Conservation (phyloP, 2,888 invertebrate genomes). For the Vanessa cardui region DNA sequence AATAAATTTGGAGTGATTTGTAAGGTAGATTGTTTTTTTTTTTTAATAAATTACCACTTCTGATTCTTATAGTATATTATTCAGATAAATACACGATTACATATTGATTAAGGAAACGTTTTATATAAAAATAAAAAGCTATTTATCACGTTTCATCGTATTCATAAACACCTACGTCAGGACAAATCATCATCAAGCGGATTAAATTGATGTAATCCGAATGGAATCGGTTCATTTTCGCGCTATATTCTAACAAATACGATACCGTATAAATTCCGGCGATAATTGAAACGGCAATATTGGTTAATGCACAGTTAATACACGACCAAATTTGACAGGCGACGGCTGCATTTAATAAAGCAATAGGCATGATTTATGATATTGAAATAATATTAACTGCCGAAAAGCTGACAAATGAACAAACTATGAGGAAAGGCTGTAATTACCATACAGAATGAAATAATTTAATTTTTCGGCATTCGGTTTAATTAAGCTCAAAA, state of each 20-base stretch:
- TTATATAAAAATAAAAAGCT: too few relatives aligned
- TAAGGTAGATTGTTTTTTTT: too few relatives aligned
- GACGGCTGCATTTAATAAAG: neutral
- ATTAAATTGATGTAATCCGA: constrained; percentile 30
- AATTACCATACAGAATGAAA: neutral
- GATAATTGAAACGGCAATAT: constrained; percentile 46
- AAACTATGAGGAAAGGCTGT: neutral
- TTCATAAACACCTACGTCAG: neutral
- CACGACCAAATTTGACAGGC: constrained; percentile 46
- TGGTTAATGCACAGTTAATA: constrained; percentile 50
- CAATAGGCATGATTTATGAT: constrained; percentile 9
- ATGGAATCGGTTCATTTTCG: constrained; percentile 18
- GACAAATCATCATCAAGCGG: constrained; percentile 15
- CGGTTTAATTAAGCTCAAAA: neutral
- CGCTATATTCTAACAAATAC: constrained; percentile 33
- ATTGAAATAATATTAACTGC: constrained; percentile 10
- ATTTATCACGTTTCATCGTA: neutral
- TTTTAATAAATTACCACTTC: too few relatives aligned
- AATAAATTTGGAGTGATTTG: too few relatives aligned
- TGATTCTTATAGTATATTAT: too few relatives aligned
- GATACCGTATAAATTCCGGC: constrained; percentile 32
- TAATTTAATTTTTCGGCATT: neutral
- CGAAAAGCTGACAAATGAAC: constrained; percentile 1
- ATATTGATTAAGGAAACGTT: too few relatives aligned
- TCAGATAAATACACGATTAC: too few relatives aligned